Percentiles rank a stretch among this genome's conserved stretches.
These are phyloP conservation scores for Gymnocypris eckloni DNA, from an alignment of 2,797 vertebrate species.

Conservation along the genomic window DNA sequence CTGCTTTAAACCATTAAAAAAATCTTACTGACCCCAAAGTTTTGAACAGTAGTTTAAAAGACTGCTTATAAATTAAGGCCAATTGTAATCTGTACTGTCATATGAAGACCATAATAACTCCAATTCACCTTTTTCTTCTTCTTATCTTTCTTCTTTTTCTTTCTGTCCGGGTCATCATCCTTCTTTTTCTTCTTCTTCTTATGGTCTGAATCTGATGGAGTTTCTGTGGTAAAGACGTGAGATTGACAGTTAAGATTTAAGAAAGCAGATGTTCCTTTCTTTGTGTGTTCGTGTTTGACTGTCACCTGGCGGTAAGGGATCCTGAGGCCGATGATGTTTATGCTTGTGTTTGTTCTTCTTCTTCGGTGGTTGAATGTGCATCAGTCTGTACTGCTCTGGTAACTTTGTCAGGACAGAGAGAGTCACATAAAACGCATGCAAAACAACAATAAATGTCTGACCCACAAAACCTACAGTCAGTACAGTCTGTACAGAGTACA, in stretches of 20 bases:
- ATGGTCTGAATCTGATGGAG: constrained; percentile 96
- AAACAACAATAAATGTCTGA: neutral
- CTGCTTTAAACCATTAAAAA: neutral
- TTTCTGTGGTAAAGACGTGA: constrained; percentile 78
- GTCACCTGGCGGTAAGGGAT: constrained; percentile 93
- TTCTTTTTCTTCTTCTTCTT: constrained; percentile 99
- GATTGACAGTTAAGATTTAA: neutral
- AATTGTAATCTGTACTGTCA: neutral
- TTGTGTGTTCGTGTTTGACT: neutral
- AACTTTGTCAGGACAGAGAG: constrained; percentile 74
- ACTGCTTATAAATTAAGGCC: neutral
- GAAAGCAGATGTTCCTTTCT: neutral
- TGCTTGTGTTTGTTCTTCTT: constrained; percentile 99
- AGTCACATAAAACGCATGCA: neutral
- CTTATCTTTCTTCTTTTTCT: constrained; percentile 98
- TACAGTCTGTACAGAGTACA: too few species aligned
- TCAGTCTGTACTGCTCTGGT: constrained; percentile 95
- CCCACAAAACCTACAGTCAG: neutral
- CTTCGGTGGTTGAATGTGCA: constrained; percentile 98
- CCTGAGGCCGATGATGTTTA: constrained; percentile 94
- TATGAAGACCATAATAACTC: neutral
- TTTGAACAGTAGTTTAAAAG: neutral
- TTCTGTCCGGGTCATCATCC: constrained; percentile 93
- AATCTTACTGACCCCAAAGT: neutral
- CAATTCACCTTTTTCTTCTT: constrained; percentile 94